A percentile compares a stretch with the other conserved stretches of the same genome.
These are phyloP conservation scores for Colius striatus DNA, from an alignment of 2,113 vertebrate genomes.

Conservation along the genomic window DNA sequence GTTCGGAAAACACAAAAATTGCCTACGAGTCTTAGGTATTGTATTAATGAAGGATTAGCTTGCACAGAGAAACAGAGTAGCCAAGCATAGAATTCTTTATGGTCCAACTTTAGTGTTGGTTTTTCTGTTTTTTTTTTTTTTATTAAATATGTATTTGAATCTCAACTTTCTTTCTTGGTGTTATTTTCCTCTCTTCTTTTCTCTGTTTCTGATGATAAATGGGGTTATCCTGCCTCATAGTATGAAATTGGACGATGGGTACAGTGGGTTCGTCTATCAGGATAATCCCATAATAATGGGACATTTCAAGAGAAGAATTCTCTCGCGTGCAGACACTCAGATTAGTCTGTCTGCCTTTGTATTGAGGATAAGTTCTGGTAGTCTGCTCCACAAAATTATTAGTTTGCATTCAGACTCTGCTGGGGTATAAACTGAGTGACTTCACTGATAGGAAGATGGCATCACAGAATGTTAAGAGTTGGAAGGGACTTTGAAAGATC, in stretches of 20 bases:
- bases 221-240: background rate
- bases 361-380: rapidly evolving
- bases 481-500: no score
- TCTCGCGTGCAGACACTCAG: rapidly evolving
- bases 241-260: background rate
- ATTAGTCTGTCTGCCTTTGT: background rate
- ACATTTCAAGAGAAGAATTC: background rate
- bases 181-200: background rate
- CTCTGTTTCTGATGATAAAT: background rate
- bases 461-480: background rate
- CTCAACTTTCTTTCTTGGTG: background rate
- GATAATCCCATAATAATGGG: background rate
- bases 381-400: background rate
- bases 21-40: background rate
- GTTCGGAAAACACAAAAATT: background rate
- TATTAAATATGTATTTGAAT: background rate
- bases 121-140: background rate
- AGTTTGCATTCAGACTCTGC: background rate
- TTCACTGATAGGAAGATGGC: background rate
- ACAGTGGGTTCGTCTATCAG: rapidly evolving
- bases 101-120: background rate
- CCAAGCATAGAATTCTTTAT: background rate
- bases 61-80: background rate
- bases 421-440: background rate
- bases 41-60: background rate